These are phyloP conservation scores for Lanius collurio DNA, from an alignment of 2,113 vertebrate species.

Conservation along the genomic window DNA sequence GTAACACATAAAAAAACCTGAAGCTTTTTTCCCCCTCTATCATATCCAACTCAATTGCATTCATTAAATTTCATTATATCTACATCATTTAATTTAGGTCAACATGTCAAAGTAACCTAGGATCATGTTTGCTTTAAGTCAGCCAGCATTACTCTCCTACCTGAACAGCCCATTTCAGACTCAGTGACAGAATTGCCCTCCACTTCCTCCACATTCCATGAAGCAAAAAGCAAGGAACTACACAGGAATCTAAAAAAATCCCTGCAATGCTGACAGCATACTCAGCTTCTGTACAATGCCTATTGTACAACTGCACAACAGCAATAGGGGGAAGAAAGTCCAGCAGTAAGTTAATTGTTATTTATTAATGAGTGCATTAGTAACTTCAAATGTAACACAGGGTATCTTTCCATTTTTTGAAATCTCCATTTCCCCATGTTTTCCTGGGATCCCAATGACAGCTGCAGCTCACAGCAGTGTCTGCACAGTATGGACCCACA, in stretches of 20 bases:
- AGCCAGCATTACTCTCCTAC: constrained; percentile 6
- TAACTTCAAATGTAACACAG: not conserved
- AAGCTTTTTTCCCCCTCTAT: not conserved
- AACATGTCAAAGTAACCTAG: constrained; percentile 51
- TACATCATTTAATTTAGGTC: constrained; percentile 73
- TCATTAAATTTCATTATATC: constrained; percentile 65
- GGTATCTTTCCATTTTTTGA: not conserved
- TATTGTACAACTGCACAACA: not conserved
- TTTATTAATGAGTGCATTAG: not conserved
- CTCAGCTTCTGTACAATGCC: not conserved
- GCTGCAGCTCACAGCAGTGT: not conserved
- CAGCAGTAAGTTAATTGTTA: not conserved
- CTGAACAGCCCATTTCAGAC: not conserved
- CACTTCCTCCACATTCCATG: not conserved
- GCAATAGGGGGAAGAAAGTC: not conserved
- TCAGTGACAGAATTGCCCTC: not conserved
- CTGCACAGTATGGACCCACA: not conserved
- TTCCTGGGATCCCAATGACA: not conserved
- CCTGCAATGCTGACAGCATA: not conserved
- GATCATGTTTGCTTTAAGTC: constrained; percentile 38
- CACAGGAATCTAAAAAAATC: not conserved
- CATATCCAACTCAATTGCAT: not conserved
- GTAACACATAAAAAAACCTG: not conserved
- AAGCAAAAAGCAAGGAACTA: not conserved
- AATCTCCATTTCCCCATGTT: not conserved